Base-by-base conservation (phyloP, 2,888 invertebrate species). In the Drosophila suboccidentalis region DNA sequence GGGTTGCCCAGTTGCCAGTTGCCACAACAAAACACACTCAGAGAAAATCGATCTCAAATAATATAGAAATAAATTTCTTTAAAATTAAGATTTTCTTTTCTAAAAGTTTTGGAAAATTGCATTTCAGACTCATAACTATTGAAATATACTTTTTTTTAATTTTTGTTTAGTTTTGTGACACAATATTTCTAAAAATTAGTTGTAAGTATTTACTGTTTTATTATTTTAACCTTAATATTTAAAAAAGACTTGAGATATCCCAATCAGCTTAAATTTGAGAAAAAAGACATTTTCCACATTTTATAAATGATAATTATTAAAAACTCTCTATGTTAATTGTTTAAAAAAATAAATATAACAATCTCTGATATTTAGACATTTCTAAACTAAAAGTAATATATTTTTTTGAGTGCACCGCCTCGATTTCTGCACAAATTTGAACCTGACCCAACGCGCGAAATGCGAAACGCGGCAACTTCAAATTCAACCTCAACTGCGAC, bases 371-470 rank as follows among this genome's bases (percentile, higher is more conserved):
- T 1, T 3, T 10, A 32, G 32, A 9, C 32, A 32, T 9, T 32
- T 32, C 32, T 10, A 9, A 32, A 32, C 9, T 32, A 8, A 32
- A 2, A 8, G 10, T 10, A 3, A 32, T 10, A 10, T 36, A 13
- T 38, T 38, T n/a, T 13, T 36, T 13, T n/a, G n/a, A 38, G 38
- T 38, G 38, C 8, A 8, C 60, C 70, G 65, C 78, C 72, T 68
- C 58, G 67, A 65, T 71, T 78, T 66, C 69, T 59, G 81, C 75
- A n/a, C 76, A 61, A 82, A 72, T 81, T 87, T 85, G 88, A 87
- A 85, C 86, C 69, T 77, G 75, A 85, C 77, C 86, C 66, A 63
- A 57, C 70, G 84, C 78, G 83, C 78, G 89, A 84, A 84, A 84
- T 89, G 82, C 78, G 82, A 82, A 86, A 86, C 87, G 85, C 66